Conservation (phyloP, 2,797 vertebrate genomes). For the Limosa lapponica region DNA sequence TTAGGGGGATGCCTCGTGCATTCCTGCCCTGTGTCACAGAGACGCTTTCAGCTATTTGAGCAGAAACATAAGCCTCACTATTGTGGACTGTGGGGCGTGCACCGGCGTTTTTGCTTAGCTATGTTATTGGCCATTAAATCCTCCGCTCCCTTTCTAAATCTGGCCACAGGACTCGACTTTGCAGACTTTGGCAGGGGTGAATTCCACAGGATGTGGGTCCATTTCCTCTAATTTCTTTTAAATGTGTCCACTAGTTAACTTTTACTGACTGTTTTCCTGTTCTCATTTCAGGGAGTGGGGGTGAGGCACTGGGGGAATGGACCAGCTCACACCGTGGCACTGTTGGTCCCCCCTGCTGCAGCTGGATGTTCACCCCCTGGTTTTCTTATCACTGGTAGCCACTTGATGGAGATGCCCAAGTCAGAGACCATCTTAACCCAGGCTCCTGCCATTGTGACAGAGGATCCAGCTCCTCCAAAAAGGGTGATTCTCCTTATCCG, state of each 20-base stretch:
- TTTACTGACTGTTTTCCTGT: slow-evolving; percentile 48
- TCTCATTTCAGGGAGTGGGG: neutral
- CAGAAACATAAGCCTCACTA: slow-evolving; percentile 1
- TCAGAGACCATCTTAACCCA: neutral
- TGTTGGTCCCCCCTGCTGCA: neutral
- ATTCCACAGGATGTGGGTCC: slow-evolving; percentile 60
- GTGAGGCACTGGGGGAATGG: fast-evolving
- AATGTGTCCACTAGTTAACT: slow-evolving; percentile 35
- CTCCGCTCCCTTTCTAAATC: neutral
- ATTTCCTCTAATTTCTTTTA: slow-evolving; percentile 55
- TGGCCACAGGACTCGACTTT: neutral
- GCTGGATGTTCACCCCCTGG: neutral
- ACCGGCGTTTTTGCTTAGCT: neutral
- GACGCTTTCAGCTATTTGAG: neutral
- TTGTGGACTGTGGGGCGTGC: neutral
- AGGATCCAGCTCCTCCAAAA: neutral
- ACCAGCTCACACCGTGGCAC: neutral
- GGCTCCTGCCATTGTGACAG: fast-evolving
- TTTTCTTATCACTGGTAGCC: neutral
- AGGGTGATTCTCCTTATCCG: fast-evolving
- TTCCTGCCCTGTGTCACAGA: neutral
- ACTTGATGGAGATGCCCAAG: neutral
- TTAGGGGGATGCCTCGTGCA: neutral
- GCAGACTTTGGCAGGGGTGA: slow-evolving; percentile 26
- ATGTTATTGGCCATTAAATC: neutral